Evolutionary conservation across 1,140 invertebrate genomes (phyloP).

Genomic region (Phymastichus coffea): DNA sequence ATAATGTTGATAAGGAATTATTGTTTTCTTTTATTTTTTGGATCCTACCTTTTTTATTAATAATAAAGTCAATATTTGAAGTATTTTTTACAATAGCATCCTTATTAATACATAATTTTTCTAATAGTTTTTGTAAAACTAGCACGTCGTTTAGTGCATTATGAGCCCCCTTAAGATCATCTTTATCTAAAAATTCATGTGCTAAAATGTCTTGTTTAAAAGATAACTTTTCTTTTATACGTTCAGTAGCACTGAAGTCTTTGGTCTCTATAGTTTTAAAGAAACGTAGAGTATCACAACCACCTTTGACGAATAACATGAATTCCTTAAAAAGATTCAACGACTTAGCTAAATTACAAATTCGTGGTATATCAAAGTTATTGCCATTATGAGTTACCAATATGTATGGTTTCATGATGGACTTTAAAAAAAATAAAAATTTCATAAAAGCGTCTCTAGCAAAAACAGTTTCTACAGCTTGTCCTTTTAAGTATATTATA

Average conservation of each 20-base stretch:
- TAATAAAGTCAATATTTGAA: constrained; percentile 1
- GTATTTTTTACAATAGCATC: background rate
- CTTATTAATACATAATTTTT: constrained; percentile 3
- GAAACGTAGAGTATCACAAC: background rate
- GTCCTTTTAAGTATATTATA: background rate
- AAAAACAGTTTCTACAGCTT: background rate
- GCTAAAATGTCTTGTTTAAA: constrained; percentile 2
- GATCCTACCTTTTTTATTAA: background rate
- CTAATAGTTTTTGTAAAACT: background rate
- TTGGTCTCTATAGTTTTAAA: background rate
- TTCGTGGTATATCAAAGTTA: background rate
- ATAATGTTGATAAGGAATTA: background rate
- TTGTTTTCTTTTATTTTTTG: constrained; percentile 4
- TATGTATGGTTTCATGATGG: background rate
- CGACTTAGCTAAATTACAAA: background rate
- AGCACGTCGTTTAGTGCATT: constrained; percentile 2
- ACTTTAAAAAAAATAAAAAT: background rate
- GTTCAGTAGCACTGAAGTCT: background rate
- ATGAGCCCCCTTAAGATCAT: background rate
- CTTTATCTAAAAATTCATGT: background rate
- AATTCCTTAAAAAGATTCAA: background rate
- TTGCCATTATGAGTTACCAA: too few relatives aligned
- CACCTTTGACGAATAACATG: background rate
- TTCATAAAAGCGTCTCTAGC: background rate
- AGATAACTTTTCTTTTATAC: background rate